Evolutionary conservation across 1,140 invertebrate genomes (phyloP).

Genomic region (Pararge aegeria): DNA sequence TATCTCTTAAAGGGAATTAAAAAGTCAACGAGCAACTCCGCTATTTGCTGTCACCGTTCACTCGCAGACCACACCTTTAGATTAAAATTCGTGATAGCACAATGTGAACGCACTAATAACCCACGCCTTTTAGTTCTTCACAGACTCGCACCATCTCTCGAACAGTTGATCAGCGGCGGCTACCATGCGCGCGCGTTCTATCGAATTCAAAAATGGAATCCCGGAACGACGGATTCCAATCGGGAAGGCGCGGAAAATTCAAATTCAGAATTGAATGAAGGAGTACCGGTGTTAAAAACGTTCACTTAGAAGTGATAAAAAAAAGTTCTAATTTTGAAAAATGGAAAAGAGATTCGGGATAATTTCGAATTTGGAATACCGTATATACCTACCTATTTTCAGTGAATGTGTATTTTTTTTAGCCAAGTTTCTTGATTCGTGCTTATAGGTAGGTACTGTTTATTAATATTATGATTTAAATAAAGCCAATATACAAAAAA

Average conservation of each 20-base stretch:
- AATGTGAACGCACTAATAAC: slow-evolving; percentile 34
- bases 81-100: slow-evolving; percentile 1
- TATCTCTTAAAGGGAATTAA: no score
- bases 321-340: not conserved
- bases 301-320: not conserved
- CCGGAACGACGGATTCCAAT: slow-evolving; percentile 25
- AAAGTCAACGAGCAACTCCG: no score
- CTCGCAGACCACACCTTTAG: no score
- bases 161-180: slow-evolving; percentile 45
- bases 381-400: not conserved
- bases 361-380: not conserved
- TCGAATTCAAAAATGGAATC: slow-evolving; percentile 39
- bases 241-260: slow-evolving; percentile 27
- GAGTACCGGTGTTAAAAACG: not conserved
- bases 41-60: no score
- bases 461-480: no score
- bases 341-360: not conserved
- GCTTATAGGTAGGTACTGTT: not conserved
- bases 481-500: no score
- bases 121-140: slow-evolving; percentile 67
- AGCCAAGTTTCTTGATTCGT: not conserved
- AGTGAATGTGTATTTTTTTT: not conserved
- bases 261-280: slow-evolving; percentile 17
- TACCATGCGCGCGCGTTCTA: slow-evolving; percentile 50
- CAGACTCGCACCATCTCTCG: slow-evolving; percentile 47